Conservation (phyloP, 2,113 vertebrate genomes). For the Calypte anna region DNA sequence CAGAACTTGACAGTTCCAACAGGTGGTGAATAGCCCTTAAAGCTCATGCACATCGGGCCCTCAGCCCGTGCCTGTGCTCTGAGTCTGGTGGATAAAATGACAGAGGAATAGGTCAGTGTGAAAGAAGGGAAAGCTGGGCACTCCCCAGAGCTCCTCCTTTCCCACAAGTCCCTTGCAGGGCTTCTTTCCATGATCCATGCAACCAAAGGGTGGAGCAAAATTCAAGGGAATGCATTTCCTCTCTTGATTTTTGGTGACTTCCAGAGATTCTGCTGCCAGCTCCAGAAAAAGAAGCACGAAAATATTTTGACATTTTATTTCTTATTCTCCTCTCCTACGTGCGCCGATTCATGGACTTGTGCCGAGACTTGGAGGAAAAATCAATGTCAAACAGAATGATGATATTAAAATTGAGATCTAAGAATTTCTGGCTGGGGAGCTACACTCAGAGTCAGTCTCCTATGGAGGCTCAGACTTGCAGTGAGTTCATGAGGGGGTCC, state of each 20-base stretch:
- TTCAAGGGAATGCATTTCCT: not conserved
- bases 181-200: not conserved
- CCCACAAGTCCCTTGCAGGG: not conserved
- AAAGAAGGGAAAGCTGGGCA: not conserved
- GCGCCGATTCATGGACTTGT: not conserved
- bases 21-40: conserved; percentile 61
- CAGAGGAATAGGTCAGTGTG: not conserved
- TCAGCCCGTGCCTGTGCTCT: not conserved
- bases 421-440: not conserved
- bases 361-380: not conserved
- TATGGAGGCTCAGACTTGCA: not conserved
- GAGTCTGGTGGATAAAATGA: not conserved
- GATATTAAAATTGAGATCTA: conserved; percentile 23
- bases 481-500: rapidly evolving
- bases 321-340: not conserved
- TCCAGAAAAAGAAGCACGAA: not conserved
- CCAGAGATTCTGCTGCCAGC: not conserved
- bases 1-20: conserved; percentile 68
- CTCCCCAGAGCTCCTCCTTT: not conserved
- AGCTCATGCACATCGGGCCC: not conserved
- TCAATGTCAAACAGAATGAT: conserved; percentile 24
- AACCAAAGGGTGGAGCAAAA: conserved; percentile 33
- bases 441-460: not conserved
- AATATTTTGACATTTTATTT: conserved; percentile 14
- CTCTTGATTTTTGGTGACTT: not conserved